Evolutionary conservation across 1,140 invertebrate species (phyloP), one percentile per base, ranked within the genome.

Genomic region (Trachymyrmex cornetzi): DNA sequence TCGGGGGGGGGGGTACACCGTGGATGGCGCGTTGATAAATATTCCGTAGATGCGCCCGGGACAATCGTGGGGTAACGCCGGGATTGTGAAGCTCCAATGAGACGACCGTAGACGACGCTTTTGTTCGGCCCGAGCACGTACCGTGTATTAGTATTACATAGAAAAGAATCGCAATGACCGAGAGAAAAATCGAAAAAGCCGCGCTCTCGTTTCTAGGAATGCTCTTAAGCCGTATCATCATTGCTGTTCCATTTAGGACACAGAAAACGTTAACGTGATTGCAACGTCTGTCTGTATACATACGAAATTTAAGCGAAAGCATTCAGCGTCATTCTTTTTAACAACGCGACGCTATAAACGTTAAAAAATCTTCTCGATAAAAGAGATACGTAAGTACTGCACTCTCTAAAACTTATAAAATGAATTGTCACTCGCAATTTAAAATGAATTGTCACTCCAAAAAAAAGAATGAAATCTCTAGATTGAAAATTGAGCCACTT

Each of bases 41-140:
- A 90, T 90, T 90, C 89, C 86, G 89, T 66, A 81, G 75, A 90
- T 85, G 77, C 71, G 86, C 71, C 67, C 75, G 79, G 88, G 80
- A 90, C 89, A 90, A 90, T 90, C 86, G 86, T 55, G 50, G 79
- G 66, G 59, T 89, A 90, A 90, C 88, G 79, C 87, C 74, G 48
- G 66, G 61, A 85, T 77, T 66, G 89, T 85, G 80, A 61, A 71
- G 84, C 34, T 82, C 67, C 72, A 64, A 87, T 87, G 79, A 74
- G 75, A 86, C 57, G 38, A 44, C 61, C 71, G 53, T 50, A 82
- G 85, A 88, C 86, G 77, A 63, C 66, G 77, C 89, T 90, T 89
- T 90, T 89, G 77, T 89, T 81, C 69, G 74, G 50, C 48, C 59
- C 69, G 38, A 85, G 74, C 88, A 89, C 88, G 88, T 89, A 89